These are phyloP conservation scores for Pilophorus perplexus DNA, from an alignment of 2,888 invertebrate genomes.

Conservation along the genomic window DNA sequence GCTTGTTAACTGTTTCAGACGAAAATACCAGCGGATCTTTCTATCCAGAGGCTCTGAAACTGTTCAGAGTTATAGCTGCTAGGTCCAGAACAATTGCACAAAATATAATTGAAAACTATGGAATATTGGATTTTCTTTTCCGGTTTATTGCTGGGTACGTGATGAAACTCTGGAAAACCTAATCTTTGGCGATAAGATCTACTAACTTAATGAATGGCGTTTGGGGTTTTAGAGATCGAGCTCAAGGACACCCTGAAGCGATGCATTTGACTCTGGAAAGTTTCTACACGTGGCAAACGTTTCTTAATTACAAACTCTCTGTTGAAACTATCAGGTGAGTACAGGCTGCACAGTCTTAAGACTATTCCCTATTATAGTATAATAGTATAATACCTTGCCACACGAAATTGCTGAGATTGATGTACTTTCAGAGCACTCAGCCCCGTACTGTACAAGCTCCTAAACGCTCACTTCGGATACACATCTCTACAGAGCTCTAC, in stretches of 20 bases:
- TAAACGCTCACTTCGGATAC: slow-evolving; percentile 61
- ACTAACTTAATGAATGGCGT: too few relatives aligned
- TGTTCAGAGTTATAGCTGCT: slow-evolving; percentile 68
- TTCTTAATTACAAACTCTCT: slow-evolving; percentile 58
- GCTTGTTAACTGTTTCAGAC: slow-evolving; percentile 44
- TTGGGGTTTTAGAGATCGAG: slow-evolving; percentile 45
- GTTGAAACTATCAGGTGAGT: slow-evolving; percentile 54
- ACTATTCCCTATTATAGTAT: too few relatives aligned
- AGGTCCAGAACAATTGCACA: slow-evolving; percentile 60
- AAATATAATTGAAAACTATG: slow-evolving; percentile 56
- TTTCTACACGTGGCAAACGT: slow-evolving; percentile 59
- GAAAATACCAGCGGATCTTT: slow-evolving; percentile 51
- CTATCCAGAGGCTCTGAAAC: slow-evolving; percentile 61
- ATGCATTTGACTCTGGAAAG: slow-evolving; percentile 53
- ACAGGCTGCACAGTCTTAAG: not conserved
- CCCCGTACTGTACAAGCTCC: slow-evolving; percentile 58
- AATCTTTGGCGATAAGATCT: too few relatives aligned
- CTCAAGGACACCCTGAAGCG: slow-evolving; percentile 46
- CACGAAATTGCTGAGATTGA: too few relatives aligned
- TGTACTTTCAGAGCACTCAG: slow-evolving; percentile 54
- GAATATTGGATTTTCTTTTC: slow-evolving; percentile 48
- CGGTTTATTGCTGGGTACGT: slow-evolving; percentile 47
- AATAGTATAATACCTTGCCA: too few relatives aligned
- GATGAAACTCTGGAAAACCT: not conserved
- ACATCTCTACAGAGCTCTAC: slow-evolving; percentile 58